A percentile compares a stretch with the other conserved stretches of the same genome.
phyloP scores from a whole-genome alignment of 2,113 vertebrate species.

The Sinocyclocheilus rhinocerous region DNA sequence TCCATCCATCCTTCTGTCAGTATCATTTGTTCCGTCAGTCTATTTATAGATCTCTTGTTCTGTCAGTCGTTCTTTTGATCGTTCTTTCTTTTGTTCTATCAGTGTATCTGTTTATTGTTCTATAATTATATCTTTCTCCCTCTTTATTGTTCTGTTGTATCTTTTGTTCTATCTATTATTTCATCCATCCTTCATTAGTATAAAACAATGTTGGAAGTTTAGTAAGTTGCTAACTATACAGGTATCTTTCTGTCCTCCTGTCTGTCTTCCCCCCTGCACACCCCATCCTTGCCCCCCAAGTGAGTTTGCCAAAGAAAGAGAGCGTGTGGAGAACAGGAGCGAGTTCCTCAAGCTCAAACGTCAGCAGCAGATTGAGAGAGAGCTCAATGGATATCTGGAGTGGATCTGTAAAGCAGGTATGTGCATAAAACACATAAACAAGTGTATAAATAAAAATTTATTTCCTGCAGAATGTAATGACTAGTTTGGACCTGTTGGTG shows the following conservation, averaged over 20 bases:
- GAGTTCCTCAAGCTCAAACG: constrained; percentile 90
- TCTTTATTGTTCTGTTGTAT: neutral
- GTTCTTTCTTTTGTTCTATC: no score
- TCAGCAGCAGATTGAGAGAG: constrained; percentile 92
- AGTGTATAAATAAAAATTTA: neutral
- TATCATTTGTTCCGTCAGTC: no score
- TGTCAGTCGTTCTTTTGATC: no score
- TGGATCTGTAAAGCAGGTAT: constrained; percentile 96
- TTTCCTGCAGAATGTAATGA: neutral
- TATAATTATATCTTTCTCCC: no score
- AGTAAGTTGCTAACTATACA: neutral
- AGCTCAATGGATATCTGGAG: constrained; percentile 93
- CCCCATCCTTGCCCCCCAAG: constrained; percentile 59
- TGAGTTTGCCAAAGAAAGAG: constrained; percentile 95
- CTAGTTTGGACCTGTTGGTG: neutral
- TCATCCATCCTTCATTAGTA: neutral
- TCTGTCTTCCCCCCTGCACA: neutral
- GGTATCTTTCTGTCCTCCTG: neutral
- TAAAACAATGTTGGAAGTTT: neutral
- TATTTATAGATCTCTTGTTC: no score
- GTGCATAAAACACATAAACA: constrained; percentile 25
- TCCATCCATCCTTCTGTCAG: no score
- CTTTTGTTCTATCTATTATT: neutral
- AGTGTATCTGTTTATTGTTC: neutral
- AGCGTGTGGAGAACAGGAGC: constrained; percentile 89